Conservation (phyloP, 64 coral and sea anemone genomes). For the Cladopsammia gracilis region DNA sequence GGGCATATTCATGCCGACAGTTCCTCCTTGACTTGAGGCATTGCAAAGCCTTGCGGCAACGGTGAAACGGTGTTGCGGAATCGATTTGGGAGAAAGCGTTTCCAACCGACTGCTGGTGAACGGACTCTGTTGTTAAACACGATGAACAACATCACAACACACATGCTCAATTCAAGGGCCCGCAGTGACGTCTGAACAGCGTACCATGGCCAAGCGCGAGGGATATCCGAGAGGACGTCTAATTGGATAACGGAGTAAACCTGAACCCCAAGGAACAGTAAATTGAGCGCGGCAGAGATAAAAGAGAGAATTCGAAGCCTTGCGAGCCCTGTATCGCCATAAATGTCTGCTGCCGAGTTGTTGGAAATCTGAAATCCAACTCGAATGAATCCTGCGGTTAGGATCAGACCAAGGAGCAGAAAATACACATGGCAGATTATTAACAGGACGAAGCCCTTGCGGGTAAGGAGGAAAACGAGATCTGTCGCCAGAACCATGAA, state of each 20-base stretch:
- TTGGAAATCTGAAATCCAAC: slow-evolving; percentile 56
- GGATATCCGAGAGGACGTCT: not conserved
- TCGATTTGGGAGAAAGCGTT: not conserved
- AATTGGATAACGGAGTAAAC: slow-evolving; percentile 41
- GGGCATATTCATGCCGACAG: too few species aligned
- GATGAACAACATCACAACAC: slow-evolving; percentile 43
- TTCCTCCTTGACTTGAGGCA: not conserved
- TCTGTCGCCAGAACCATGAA: slow-evolving; percentile 42
- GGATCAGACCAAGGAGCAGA: slow-evolving; percentile 44
- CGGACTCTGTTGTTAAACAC: slow-evolving; percentile 23
- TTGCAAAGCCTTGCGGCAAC: not conserved
- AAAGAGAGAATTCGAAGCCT: slow-evolving; percentile 47
- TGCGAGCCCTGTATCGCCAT: slow-evolving; percentile 16
- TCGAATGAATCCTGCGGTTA: slow-evolving; percentile 47
- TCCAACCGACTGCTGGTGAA: not conserved
- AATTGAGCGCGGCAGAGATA: slow-evolving; percentile 16
- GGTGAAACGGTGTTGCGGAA: not conserved
- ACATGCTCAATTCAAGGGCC: slow-evolving; percentile 59
- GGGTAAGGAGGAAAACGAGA: not conserved
- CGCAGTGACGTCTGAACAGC: slow-evolving; percentile 50
- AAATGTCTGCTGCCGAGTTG: slow-evolving; percentile 7
- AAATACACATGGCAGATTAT: slow-evolving; percentile 71
- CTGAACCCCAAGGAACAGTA: slow-evolving; percentile 40
- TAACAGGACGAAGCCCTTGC: not conserved
- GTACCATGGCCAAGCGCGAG: slow-evolving; percentile 67